phyloP scores from a whole-genome alignment of 2,113 vertebrate species.

The Ciconia maguari region DNA sequence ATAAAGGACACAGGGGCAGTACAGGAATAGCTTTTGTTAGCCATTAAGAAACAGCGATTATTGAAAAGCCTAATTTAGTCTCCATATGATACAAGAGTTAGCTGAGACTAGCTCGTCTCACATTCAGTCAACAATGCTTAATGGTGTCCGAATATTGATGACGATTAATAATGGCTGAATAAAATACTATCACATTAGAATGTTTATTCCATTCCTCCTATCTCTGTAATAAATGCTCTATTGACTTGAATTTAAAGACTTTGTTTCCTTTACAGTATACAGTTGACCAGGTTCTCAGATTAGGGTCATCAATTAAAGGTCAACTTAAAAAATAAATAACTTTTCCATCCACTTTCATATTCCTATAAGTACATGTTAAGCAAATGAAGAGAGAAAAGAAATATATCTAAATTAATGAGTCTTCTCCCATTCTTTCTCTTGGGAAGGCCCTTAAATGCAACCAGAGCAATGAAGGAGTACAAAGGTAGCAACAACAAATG shows the following conservation, averaged over 20 bases:
- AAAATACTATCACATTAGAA: neutral
- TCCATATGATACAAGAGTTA: constrained; percentile 51
- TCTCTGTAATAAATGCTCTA: neutral
- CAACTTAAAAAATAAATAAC: neutral
- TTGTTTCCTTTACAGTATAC: neutral
- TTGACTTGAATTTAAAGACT: neutral
- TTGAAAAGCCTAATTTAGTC: constrained; percentile 68
- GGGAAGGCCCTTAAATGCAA: neutral
- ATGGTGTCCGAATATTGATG: constrained; percentile 38
- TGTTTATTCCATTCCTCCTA: neutral
- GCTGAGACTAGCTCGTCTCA: constrained; percentile 38
- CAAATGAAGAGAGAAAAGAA: neutral
- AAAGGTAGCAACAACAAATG: neutral
- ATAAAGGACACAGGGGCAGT: constrained; percentile 56
- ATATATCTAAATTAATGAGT: neutral
- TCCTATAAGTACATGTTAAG: neutral
- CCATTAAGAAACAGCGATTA: constrained; percentile 64
- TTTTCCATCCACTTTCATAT: neutral
- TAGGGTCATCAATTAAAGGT: neutral
- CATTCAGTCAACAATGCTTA: constrained; percentile 42
- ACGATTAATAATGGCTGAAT: constrained; percentile 24
- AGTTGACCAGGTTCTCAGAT: neutral
- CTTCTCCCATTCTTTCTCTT: neutral
- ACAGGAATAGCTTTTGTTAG: constrained; percentile 65
- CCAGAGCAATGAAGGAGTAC: neutral